These are phyloP conservation scores for Temnopleurus reevesii DNA, from an alignment of 53 echinoderm and acorn worm species.

Conservation along the genomic window DNA sequence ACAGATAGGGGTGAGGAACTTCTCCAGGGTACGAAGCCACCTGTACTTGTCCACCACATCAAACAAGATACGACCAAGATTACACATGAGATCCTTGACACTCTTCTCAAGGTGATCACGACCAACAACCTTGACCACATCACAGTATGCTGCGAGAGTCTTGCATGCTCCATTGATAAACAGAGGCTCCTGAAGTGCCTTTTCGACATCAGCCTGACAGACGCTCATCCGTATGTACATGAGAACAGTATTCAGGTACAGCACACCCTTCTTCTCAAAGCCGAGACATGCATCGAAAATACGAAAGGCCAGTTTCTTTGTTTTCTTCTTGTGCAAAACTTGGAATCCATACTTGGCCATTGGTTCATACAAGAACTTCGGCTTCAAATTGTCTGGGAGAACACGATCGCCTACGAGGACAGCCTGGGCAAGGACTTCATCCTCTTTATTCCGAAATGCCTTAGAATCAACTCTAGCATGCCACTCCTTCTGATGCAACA, in stretches of 20 bases:
- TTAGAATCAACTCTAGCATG: neutral
- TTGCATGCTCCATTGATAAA: neutral
- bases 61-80: slow-evolving; percentile 19
- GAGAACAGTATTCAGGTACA: neutral
- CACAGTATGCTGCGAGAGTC: neutral
- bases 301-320: neutral
- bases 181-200: neutral
- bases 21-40: neutral
- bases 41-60: neutral
- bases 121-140: neutral
- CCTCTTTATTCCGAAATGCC: neutral
- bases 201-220: neutral
- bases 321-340: neutral
- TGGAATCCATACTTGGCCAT: neutral
- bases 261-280: neutral
- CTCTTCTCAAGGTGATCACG: slow-evolving; percentile 5
- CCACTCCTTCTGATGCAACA: neutral
- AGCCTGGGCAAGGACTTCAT: neutral
- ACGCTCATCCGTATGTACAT: neutral
- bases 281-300: neutral
- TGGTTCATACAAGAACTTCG: neutral
- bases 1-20: neutral
- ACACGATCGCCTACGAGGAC: slow-evolving; percentile 15
- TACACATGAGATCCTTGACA: neutral
- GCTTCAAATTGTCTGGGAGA: neutral